phyloP scores from a whole-genome alignment of 2,888 invertebrate species.

The Cylindroiulus punctatus region DNA sequence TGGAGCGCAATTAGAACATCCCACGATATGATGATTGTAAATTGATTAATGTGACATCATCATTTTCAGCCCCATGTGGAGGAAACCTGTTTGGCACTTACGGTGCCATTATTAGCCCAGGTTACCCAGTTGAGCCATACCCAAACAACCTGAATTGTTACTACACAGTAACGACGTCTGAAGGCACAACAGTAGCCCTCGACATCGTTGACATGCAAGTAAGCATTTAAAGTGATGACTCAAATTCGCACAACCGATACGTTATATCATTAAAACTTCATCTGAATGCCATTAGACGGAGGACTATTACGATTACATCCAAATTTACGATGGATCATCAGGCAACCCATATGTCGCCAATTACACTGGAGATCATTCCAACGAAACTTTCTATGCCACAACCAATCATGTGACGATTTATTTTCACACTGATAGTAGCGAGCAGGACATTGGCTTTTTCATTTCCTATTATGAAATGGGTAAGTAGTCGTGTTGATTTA shows the following conservation, averaged over 20 bases:
- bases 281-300: too few species aligned
- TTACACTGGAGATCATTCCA: too few species aligned
- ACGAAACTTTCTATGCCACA: too few species aligned
- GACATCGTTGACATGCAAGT: not conserved
- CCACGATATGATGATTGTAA: too few species aligned
- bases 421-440: too few species aligned
- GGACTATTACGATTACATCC: not conserved
- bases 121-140: not conserved
- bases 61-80: not conserved
- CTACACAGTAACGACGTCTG: not conserved
- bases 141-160: not conserved
- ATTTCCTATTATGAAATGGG: too few species aligned
- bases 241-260: not conserved
- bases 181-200: not conserved
- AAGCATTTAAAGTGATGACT: not conserved
- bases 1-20: too few species aligned
- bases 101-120: not conserved
- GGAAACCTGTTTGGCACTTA: not conserved
- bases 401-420: too few species aligned
- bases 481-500: too few species aligned
- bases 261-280: too few species aligned
- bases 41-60: not conserved
- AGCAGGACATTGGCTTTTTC: too few species aligned
- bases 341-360: not conserved
- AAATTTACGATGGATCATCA: not conserved